Evolutionary conservation across 37 sponge, comb jelly and placozoan species (phyloP).

Genomic region (Ephydatia muelleri): DNA sequence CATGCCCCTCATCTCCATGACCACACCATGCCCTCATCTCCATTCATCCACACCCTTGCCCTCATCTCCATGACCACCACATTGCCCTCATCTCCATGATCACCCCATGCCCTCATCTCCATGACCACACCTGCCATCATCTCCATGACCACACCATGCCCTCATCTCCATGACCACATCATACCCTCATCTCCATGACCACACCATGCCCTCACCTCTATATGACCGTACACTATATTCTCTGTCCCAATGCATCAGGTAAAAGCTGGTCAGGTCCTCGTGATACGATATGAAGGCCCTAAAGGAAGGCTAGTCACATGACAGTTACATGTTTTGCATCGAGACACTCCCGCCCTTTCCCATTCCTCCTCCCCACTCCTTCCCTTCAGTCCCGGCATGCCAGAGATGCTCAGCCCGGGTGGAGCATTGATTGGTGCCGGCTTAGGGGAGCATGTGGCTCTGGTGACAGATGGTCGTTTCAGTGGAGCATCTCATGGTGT

Average conservation of each 20-base stretch:
- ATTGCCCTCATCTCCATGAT: too few relatives aligned
- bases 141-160: background rate
- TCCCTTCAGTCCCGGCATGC: conserved; percentile 84
- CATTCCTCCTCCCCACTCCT: too few relatives aligned
- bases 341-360: background rate
- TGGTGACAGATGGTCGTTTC: conserved; percentile 79
- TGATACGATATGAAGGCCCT: conserved; percentile 79
- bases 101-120: too few relatives aligned
- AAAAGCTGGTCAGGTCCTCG: conserved; percentile 66
- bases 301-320: conserved; percentile 64
- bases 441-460: conserved; percentile 56
- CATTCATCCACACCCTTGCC: too few relatives aligned
- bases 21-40: too few relatives aligned
- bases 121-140: background rate
- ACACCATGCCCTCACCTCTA: background rate
- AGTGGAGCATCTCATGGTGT: conserved; percentile 78
- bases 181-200: background rate
- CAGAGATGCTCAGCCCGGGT: conserved; percentile 81
- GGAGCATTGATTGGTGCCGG: conserved; percentile 79
- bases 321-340: background rate
- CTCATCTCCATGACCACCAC: background rate
- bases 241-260: too few relatives aligned
- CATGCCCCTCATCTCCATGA: too few relatives aligned
- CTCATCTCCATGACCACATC: background rate
- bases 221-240: too few relatives aligned